Evolutionary conservation across 1,140 invertebrate species (phyloP).

Genomic region (Mactra quadrangularis): DNA sequence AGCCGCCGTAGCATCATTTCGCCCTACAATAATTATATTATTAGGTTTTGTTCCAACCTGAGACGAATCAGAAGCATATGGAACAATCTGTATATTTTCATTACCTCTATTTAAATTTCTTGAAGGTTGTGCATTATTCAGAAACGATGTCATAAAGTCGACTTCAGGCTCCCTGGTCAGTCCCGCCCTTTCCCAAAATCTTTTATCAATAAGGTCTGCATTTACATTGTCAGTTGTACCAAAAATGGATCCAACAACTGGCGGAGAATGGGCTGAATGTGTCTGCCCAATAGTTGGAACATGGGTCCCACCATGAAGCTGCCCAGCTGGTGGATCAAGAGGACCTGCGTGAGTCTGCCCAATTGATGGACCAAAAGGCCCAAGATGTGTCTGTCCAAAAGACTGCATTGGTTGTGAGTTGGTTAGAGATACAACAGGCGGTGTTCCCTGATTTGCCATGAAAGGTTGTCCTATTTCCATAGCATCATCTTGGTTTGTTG

Average conservation of each 20-base stretch:
- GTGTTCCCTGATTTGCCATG: too few relatives aligned
- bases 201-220: constrained; percentile 7
- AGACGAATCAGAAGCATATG: constrained; percentile 20
- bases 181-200: constrained; percentile 9
- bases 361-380: too few relatives aligned
- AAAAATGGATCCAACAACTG: constrained; percentile 52
- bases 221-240: constrained; percentile 1
- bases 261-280: constrained; percentile 2
- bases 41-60: neutral
- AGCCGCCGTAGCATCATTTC: constrained; percentile 21
- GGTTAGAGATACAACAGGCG: too few relatives aligned
- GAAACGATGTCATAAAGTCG: constrained; percentile 56
- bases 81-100: constrained; percentile 29
- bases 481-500: too few relatives aligned
- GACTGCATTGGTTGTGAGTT: too few relatives aligned
- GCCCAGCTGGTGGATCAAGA: neutral
- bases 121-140: constrained; percentile 26
- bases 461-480: too few relatives aligned
- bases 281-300: too few relatives aligned
- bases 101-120: constrained; percentile 11
- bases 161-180: constrained; percentile 15
- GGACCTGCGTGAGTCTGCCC: neutral
- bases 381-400: too few relatives aligned
- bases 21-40: constrained; percentile 39
- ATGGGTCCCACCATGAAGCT: too few relatives aligned